These are phyloP conservation scores for Salmo trutta DNA, from an alignment of 2,797 vertebrate genomes.

Conservation along the genomic window DNA sequence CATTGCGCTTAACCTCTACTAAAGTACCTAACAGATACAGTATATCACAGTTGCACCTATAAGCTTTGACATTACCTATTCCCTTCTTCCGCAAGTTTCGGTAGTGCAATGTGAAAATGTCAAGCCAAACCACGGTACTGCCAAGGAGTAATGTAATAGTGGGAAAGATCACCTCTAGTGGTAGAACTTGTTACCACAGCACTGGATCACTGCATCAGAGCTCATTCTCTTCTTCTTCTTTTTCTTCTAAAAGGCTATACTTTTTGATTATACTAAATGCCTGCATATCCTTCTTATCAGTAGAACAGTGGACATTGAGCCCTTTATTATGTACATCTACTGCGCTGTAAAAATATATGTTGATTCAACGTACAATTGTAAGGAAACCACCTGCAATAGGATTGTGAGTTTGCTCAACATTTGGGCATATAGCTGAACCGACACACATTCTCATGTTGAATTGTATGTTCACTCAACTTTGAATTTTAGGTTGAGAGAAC, in stretches of 20 bases:
- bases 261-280: background rate
- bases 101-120: slow-evolving; percentile 31
- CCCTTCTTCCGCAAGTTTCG: background rate
- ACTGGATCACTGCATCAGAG: background rate
- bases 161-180: slow-evolving; percentile 33
- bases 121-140: background rate
- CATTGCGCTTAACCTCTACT: background rate
- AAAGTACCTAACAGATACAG: background rate
- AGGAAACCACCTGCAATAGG: no score
- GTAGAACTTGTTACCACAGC: slow-evolving; percentile 31
- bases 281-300: background rate
- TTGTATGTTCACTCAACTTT: no score
- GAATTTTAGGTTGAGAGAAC: no score
- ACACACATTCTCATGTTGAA: no score
- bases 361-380: no score
- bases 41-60: background rate
- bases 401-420: no score
- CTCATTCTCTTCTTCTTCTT: background rate
- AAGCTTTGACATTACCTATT: background rate
- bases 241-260: background rate
- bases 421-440: no score
- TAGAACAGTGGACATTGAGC: background rate
- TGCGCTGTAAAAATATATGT: no score
- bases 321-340: background rate
- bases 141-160: slow-evolving; percentile 21